A percentile compares a stretch with the other conserved stretches of the same genome.
These are phyloP conservation scores for Cavia porcellus DNA, from an alignment of 2,113 vertebrate species.

Conservation along the genomic window DNA sequence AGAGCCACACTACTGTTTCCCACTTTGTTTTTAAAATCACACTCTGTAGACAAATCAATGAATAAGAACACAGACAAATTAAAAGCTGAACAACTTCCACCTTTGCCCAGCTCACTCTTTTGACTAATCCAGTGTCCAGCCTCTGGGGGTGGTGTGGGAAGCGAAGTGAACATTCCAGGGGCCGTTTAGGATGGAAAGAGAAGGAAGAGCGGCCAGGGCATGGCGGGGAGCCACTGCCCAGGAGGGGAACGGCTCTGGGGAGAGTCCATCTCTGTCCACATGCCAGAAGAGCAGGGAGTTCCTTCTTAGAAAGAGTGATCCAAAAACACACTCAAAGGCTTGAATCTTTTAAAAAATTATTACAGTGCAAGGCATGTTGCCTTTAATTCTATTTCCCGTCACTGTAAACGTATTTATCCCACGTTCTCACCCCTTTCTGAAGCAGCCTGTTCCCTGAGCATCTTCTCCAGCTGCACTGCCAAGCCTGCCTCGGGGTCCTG, in stretches of 20 bases:
- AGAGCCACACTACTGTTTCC: background rate
- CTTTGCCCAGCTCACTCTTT: background rate
- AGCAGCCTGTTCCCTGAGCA: background rate
- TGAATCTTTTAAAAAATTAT: background rate
- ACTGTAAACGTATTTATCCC: background rate
- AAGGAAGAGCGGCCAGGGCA: too few species aligned
- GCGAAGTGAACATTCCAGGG: background rate
- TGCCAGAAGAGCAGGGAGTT: background rate
- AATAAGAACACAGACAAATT: background rate
- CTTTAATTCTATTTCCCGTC: background rate
- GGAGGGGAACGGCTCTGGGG: background rate
- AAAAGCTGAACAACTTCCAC: background rate
- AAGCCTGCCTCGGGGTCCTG: background rate
- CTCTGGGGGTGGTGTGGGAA: background rate
- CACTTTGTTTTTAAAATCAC: background rate
- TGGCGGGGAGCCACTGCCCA: background rate
- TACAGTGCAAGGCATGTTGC: background rate
- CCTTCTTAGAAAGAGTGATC: background rate
- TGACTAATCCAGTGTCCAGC: background rate
- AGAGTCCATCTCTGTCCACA: accelerated
- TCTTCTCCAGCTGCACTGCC: background rate
- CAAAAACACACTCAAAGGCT: background rate
- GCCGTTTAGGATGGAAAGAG: accelerated
- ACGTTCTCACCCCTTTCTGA: background rate
- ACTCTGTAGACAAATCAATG: background rate